Evolutionary conservation across 1,140 invertebrate species (phyloP).

Genomic region (Fopius arisanus): DNA sequence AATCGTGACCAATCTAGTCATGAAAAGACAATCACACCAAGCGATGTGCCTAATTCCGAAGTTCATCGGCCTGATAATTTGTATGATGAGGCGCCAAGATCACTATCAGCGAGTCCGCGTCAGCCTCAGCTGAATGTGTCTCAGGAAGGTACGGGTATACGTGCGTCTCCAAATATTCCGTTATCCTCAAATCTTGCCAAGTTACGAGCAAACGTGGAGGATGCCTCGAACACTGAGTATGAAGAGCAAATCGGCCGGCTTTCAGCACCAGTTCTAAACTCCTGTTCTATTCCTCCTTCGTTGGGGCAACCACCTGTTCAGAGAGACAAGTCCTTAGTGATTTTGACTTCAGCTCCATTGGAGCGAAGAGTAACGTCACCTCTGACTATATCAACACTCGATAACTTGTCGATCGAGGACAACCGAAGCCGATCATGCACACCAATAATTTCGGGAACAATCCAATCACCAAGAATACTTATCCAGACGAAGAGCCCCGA

Average conservation of each 20-base stretch:
- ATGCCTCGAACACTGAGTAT: neutral
- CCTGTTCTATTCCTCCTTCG: neutral
- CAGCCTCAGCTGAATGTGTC: neutral
- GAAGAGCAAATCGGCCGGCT: conserved; percentile 3
- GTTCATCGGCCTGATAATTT: conserved; percentile 44
- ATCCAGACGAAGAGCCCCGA: conserved; percentile 23
- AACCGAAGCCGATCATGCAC: conserved; percentile 11
- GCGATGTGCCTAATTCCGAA: conserved; percentile 38
- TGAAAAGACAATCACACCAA: conserved; percentile 25
- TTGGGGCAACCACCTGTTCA: neutral
- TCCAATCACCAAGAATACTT: conserved; percentile 18
- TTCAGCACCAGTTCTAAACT: neutral
- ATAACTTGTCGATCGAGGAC: neutral
- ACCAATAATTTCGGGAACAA: neutral
- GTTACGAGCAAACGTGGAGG: conserved; percentile 35
- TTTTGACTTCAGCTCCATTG: neutral
- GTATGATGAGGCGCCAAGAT: conserved; percentile 49
- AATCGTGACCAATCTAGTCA: conserved; percentile 34
- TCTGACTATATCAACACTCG: conserved; percentile 31
- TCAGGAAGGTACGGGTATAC: conserved; percentile 22
- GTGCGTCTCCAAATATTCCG: conserved; percentile 39
- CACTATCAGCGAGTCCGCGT: conserved; percentile 26
- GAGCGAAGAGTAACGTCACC: conserved; percentile 35
- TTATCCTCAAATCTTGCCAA: conserved; percentile 38
- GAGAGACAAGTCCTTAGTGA: neutral